Evolutionary conservation across 2,113 vertebrate species (phyloP).

Genomic region (Otus sunia): DNA sequence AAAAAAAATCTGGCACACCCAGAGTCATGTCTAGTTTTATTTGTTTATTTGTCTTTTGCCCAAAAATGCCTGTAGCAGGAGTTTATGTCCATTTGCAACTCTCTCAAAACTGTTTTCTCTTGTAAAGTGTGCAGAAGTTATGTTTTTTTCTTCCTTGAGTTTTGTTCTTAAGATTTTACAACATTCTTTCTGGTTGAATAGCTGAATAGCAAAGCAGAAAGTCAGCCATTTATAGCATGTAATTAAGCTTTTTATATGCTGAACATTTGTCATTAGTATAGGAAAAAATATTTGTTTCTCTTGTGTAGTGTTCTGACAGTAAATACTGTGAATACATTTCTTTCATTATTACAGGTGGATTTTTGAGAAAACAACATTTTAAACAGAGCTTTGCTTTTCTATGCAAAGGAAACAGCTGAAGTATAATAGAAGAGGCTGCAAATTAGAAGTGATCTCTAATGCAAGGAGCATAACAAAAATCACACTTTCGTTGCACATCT

Average conservation of each 20-base stretch:
- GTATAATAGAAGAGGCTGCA: not conserved
- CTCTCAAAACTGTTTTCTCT: constrained; percentile 6
- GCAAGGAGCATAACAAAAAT: not conserved
- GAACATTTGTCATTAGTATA: constrained; percentile 54
- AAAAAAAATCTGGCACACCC: not conserved
- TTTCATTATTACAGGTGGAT: not conserved
- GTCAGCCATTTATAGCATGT: constrained; percentile 46
- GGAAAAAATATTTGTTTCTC: constrained; percentile 20
- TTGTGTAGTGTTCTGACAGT: not conserved
- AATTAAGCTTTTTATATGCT: constrained; percentile 70
- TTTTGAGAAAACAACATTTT: not conserved
- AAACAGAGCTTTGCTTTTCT: not conserved
- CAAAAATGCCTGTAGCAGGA: not conserved
- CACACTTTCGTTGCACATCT: not conserved
- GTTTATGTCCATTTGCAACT: not conserved
- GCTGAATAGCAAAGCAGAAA: constrained; percentile 65
- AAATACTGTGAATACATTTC: not conserved
- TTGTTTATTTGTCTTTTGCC: constrained; percentile 16
- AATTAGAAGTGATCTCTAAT: not conserved
- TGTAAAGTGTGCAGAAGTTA: constrained; percentile 48
- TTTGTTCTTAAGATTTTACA: constrained; percentile 49
- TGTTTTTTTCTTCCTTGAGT: constrained; percentile 51
- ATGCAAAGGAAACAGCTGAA: not conserved
- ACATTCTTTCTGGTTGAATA: constrained; percentile 55
- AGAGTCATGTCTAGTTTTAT: not conserved